Base-by-base conservation (phyloP, 2,113 vertebrate genomes). In the Callorhinus ursinus region DNA sequence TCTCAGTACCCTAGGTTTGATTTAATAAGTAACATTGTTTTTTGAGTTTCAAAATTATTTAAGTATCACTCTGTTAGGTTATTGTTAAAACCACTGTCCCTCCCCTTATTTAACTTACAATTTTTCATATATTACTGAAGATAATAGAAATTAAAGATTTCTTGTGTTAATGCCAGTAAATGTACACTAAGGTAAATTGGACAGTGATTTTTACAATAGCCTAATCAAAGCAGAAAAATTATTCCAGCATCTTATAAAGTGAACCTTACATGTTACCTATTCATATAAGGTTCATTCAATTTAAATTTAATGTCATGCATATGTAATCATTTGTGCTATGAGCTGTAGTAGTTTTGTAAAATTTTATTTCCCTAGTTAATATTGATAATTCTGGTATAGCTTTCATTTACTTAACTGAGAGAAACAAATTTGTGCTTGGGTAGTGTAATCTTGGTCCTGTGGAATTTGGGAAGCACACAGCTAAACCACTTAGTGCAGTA, bases 1-100 rank as follows among this genome's bases (percentile, higher is more conserved):
- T 74, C 69, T 88, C 76, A 59, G 2, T 51, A 36, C 49, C 5
- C 1, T 79, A 26, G 39, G 24, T 26, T 18, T 12, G 46, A 67
- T 67, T 95, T 39, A 67, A 3, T 57, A 49, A 85, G 9, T 77
- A 49, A 67, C n/a, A 26, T 57, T 93, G 19, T 74, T 63, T 87
- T 90, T 77, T 84, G 49, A 92, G 33, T 88, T 96, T 95, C 16
- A 83, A n/a, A 88, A 82, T 59, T 92, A 12, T 80, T 14, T 61
- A 69, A 90, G 51, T 65, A 86, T 90, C 15, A n/a, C 31, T 79
- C 11, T 65, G 3, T 69, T 69, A 39, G 22, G 39, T 84, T 84
- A 67, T 28, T 96, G 49, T 26, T 81, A 93, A 94, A 94, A 80
- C 6, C 10, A 31, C 53, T 46, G 21, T 31, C 3, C 3, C 26